Percentiles rank a stretch among this genome's conserved stretches.
These are phyloP conservation scores for Mastomys coucha DNA, from an alignment of 2,113 vertebrate genomes.

Conservation along the genomic window DNA sequence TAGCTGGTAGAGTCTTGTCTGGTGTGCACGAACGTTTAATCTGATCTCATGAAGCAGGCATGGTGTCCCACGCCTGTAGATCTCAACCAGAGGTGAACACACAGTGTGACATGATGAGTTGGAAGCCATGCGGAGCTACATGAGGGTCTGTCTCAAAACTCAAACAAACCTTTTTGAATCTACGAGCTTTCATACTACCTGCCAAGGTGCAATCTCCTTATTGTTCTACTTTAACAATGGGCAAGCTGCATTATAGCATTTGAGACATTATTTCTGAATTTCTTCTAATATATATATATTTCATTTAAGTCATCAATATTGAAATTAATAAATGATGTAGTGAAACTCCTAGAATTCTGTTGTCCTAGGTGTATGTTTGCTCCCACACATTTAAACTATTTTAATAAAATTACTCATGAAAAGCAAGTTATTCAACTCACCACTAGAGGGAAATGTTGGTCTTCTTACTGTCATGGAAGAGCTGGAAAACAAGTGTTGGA, in stretches of 20 bases:
- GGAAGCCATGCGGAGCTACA: no score
- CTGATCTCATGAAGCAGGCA: background rate
- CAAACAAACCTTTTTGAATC: background rate
- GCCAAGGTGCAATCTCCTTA: background rate
- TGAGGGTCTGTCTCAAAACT: background rate
- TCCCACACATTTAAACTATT: background rate
- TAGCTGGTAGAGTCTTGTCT: background rate
- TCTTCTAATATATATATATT: background rate
- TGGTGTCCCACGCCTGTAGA: background rate
- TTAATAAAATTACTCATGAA: background rate
- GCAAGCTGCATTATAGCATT: background rate
- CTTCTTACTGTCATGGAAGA: slow-evolving; percentile 73
- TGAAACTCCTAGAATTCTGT: no score
- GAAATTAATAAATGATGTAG: background rate
- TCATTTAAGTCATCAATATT: background rate
- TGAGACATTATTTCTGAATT: background rate
- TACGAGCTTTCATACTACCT: background rate
- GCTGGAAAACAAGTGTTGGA: fast-evolving
- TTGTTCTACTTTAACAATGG: background rate
- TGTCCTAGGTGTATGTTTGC: background rate
- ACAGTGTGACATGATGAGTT: background rate
- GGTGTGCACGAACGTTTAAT: background rate
- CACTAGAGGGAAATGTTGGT: slow-evolving; percentile 89
- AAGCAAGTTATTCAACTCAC: background rate
- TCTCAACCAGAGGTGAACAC: background rate